These are phyloP conservation scores for Pseudomyrmex cubaensis DNA, from an alignment of 1,140 invertebrate species.

Conservation along the genomic window DNA sequence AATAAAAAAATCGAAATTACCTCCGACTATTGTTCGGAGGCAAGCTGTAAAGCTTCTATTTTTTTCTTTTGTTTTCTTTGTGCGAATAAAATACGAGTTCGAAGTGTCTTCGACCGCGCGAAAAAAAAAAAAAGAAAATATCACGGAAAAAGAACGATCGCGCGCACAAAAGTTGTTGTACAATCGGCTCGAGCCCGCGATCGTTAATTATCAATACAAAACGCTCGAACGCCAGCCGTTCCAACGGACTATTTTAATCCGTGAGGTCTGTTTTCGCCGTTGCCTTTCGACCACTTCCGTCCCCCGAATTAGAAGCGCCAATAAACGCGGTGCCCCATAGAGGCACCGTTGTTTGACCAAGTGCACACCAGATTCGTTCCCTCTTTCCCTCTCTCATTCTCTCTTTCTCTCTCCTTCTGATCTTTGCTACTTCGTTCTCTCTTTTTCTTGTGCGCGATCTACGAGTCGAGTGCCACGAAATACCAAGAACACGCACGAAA, in stretches of 20 bases:
- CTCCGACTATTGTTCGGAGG: too few relatives aligned
- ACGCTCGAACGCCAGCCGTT: constrained; percentile 59
- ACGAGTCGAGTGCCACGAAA: constrained; percentile 27
- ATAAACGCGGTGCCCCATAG: constrained; percentile 75
- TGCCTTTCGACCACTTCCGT: constrained; percentile 80
- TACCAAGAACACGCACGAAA: constrained; percentile 49
- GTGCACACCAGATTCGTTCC: constrained; percentile 72
- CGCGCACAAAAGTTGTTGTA: background rate
- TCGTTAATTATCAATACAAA: constrained; percentile 78
- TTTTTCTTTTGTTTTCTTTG: too few relatives aligned
- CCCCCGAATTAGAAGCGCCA: constrained; percentile 81
- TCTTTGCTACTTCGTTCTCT: background rate
- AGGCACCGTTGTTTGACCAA: constrained; percentile 79
- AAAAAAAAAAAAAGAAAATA: background rate
- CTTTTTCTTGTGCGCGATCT: background rate
- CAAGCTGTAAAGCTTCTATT: too few relatives aligned
- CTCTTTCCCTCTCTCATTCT: constrained; percentile 26
- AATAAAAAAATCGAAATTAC: too few relatives aligned
- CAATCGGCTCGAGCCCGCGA: background rate
- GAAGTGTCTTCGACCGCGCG: too few relatives aligned
- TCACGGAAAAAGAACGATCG: background rate
- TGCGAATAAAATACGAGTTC: too few relatives aligned
- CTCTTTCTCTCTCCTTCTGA: background rate
- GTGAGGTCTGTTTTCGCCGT: constrained; percentile 78
- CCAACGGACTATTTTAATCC: constrained; percentile 79